A percentile compares a stretch with the other conserved stretches of the same genome.
These are phyloP conservation scores for Drosophila anomelani DNA, from an alignment of 2,888 invertebrate genomes.

Conservation along the genomic window DNA sequence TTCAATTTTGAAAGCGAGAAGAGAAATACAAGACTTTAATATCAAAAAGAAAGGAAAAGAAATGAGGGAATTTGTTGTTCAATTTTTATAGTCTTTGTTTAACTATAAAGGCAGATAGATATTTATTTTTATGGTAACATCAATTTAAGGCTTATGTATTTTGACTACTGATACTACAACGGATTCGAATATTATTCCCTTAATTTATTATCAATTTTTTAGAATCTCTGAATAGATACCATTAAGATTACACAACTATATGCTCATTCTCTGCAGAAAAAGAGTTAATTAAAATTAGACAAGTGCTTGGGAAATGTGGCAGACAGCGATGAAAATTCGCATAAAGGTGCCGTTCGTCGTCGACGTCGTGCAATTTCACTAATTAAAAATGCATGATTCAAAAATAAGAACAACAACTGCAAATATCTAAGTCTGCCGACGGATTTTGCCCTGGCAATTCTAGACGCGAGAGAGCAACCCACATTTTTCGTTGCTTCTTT, in stretches of 20 bases:
- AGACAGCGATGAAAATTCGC: conserved; percentile 61
- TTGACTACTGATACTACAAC: too few relatives aligned
- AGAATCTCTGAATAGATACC: neutral
- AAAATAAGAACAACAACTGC: conserved; percentile 48
- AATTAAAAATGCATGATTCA: conserved; percentile 79
- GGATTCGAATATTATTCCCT: neutral
- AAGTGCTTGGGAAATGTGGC: conserved; percentile 67
- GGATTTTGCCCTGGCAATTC: conserved; percentile 51
- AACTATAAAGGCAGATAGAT: neutral
- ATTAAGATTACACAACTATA: conserved; percentile 12
- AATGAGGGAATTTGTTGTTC: too few relatives aligned
- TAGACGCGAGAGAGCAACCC: conserved; percentile 74
- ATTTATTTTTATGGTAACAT: neutral
- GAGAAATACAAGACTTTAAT: neutral
- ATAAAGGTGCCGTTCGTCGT: conserved; percentile 45
- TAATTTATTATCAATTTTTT: neutral
- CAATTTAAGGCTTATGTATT: neutral
- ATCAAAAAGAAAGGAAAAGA: neutral
- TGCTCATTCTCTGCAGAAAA: conserved; percentile 25
- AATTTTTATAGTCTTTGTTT: neutral
- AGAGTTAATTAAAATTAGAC: conserved; percentile 74
- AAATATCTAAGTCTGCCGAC: conserved; percentile 43
- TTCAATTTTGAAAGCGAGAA: neutral
- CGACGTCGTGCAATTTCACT: conserved; percentile 68
- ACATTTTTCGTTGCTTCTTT: conserved; percentile 61